Evolutionary conservation across 2,113 vertebrate genomes (phyloP).

Genomic region (Pomatostomus ruficeps): DNA sequence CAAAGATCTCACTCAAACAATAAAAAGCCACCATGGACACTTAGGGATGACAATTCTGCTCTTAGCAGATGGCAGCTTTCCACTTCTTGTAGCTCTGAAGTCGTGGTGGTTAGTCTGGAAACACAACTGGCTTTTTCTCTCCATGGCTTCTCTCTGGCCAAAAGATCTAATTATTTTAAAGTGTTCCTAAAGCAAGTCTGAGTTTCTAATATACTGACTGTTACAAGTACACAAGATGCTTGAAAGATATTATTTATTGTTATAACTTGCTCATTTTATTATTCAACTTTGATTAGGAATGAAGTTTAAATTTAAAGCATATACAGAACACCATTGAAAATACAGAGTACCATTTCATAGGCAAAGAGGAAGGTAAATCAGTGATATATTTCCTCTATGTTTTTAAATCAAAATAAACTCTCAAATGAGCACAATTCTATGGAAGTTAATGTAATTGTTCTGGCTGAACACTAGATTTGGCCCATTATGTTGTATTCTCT

Average conservation of each 20-base stretch:
- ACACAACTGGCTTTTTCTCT: background rate
- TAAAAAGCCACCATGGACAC: background rate
- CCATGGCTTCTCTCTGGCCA: background rate
- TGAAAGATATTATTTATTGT: background rate
- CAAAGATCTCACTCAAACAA: background rate
- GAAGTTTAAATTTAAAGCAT: background rate
- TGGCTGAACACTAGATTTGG: slow-evolving; percentile 23
- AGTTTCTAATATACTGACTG: background rate
- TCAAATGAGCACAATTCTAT: background rate
- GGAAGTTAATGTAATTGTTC: slow-evolving; percentile 7
- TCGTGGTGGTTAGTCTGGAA: background rate
- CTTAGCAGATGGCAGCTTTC: background rate
- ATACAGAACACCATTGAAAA: background rate
- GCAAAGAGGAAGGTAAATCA: background rate
- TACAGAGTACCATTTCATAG: background rate
- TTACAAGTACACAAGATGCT: background rate
- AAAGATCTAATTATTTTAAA: background rate
- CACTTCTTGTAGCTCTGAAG: background rate
- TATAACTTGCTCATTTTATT: background rate
- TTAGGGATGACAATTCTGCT: background rate
- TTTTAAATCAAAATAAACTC: background rate
- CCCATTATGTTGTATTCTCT: slow-evolving; percentile 28
- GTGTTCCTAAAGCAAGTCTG: background rate
- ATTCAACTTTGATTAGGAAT: background rate
- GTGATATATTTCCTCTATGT: background rate